These are phyloP conservation scores for Ctenicera cuprea DNA, from an alignment of 2,888 invertebrate genomes.

Conservation along the genomic window DNA sequence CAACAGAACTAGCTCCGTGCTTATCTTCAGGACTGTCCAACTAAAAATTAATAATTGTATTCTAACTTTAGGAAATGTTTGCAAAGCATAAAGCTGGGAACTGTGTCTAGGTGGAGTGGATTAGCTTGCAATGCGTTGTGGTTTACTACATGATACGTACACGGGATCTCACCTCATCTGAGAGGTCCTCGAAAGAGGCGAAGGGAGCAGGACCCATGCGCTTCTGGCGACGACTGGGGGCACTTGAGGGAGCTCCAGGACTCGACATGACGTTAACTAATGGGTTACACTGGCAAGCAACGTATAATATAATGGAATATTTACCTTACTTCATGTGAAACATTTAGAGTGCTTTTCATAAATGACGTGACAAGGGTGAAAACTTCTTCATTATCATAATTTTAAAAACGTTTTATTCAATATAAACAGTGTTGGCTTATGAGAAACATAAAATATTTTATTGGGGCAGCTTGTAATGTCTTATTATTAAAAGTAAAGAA, in stretches of 20 bases:
- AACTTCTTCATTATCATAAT: too few relatives aligned
- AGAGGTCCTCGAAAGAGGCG: slow-evolving; percentile 94
- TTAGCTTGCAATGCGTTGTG: slow-evolving; percentile 42
- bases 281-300: slow-evolving; percentile 64
- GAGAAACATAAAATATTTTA: too few relatives aligned
- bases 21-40: slow-evolving; percentile 77
- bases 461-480: too few relatives aligned
- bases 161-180: slow-evolving; percentile 84
- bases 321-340: not conserved
- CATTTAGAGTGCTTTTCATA: too few relatives aligned
- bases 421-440: too few relatives aligned
- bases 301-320: slow-evolving; percentile 28
- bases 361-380: too few relatives aligned
- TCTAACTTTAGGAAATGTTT: slow-evolving; percentile 13
- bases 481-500: too few relatives aligned
- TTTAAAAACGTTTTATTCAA: too few relatives aligned
- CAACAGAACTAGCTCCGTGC: slow-evolving; percentile 71
- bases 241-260: slow-evolving; percentile 63
- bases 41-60: slow-evolving; percentile 67
- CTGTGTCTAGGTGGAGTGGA: slow-evolving; percentile 32
- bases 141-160: slow-evolving; percentile 74
- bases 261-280: slow-evolving; percentile 65
- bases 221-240: slow-evolving; percentile 75
- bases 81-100: slow-evolving; percentile 30
- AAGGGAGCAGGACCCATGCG: slow-evolving; percentile 95